Evolutionary conservation across 2,797 vertebrate genomes (phyloP).

Genomic region (Poeciliopsis turneri): DNA sequence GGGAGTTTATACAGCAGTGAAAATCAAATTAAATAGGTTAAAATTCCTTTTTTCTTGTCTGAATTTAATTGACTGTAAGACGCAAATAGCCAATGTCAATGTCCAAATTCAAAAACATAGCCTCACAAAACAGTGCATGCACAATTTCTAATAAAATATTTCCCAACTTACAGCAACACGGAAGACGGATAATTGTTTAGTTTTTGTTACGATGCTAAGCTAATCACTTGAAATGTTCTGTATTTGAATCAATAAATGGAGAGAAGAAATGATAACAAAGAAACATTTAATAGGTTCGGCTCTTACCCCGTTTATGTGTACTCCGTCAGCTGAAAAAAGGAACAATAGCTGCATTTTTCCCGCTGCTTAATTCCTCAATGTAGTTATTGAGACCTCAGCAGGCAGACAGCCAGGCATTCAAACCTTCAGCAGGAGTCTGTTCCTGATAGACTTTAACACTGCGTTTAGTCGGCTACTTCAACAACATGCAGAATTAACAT

Average conservation of each 20-base stretch:
- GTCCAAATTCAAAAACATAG: not conserved
- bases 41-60: not conserved
- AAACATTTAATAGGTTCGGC: constrained; percentile 1
- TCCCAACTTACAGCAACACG: not conserved
- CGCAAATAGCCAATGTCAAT: not conserved
- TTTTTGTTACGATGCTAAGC: not conserved
- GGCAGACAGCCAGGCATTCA: constrained; percentile 17
- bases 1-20: not conserved
- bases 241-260: not conserved
- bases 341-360: constrained; percentile 1
- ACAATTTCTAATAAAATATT: not conserved
- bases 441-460: constrained; percentile 25
- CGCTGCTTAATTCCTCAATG: constrained; percentile 5
- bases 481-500: not conserved
- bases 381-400: not conserved
- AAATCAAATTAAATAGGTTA: not conserved
- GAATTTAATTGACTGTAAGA: not conserved
- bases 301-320: constrained; percentile 3
- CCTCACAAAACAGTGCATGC: not conserved
- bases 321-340: constrained; percentile 10
- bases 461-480: constrained; percentile 25
- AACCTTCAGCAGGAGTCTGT: constrained; percentile 43
- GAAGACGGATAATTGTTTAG: not conserved
- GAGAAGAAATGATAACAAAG: not conserved
- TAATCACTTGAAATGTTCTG: not conserved